Base-by-base conservation (phyloP, 2,113 vertebrate genomes). In the Glareola pratincola region DNA sequence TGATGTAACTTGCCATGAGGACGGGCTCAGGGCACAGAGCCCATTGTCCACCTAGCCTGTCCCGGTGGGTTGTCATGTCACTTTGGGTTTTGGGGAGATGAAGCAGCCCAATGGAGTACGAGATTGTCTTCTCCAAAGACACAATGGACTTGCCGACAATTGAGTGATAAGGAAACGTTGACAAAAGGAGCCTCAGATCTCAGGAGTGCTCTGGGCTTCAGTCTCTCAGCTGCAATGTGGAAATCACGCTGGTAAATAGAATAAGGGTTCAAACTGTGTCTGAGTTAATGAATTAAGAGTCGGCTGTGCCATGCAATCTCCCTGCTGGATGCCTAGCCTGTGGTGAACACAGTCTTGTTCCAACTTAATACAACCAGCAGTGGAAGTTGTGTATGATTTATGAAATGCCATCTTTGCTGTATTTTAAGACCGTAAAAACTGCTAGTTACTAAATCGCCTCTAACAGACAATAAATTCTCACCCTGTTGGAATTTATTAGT, bases 141-240 rank as follows among this genome's bases (percentile, higher is more conserved):
- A 13, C 18, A 12, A 14, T 0, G 5, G 14, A 57, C 43, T 64
- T 24, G 20, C 23, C 21, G 29, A 59, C 29, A 60, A 4, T 0
- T 15, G 20, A 74, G n/a, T 1, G 5, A 6, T 24, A 48, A 47
- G 18, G 12, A 67, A 60, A 27, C 19, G 22, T 10, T 69, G 57
- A 57, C 18, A 27, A 41, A 66, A 79, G 12, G 23, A 71, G 18
- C 7, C 16, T 5, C 20, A 23, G 9, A 3, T 57, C 47, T 73
- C 63, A 10, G 20, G 22, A 60, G 34, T 64, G 34, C 45, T 39
- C 19, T 50, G 54, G 22, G 21, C 45, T 89, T 89, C 59, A n/a
- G 27, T 43, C 29, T 60, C 29, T 74, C 37, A 62, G 19, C 18
- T 59, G 18, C 57, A 54, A 0, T 41, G 41, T 77, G 50, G 56